Conservation (phyloP, 2,888 invertebrate species). For the Stenurella melanura region DNA sequence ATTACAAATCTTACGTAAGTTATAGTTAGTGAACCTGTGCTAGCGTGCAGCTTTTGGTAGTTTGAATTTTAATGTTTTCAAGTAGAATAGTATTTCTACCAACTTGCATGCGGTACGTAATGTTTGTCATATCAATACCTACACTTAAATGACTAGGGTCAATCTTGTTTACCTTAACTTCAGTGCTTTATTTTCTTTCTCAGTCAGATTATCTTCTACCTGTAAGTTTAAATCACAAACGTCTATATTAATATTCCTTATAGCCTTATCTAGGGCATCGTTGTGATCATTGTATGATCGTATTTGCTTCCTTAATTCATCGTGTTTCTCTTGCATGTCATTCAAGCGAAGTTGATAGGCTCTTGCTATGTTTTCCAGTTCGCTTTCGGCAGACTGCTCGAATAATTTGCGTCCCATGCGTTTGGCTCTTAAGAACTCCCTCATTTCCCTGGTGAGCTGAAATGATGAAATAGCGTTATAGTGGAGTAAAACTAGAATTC, state of each 20-base stretch:
- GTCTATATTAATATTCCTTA: conserved; percentile 76
- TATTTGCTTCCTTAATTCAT: conserved; percentile 75
- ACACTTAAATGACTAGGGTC: too few species aligned
- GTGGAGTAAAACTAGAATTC: too few species aligned
- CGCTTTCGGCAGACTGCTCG: conserved; percentile 77
- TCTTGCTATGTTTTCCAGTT: conserved; percentile 75
- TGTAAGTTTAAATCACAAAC: conserved; percentile 78
- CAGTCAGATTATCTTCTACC: conserved; percentile 76
- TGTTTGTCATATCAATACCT: too few species aligned
- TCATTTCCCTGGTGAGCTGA: conserved; percentile 81
- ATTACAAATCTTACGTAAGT: too few species aligned
- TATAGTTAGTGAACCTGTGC: too few species aligned
- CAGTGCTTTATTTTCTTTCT: conserved; percentile 73
- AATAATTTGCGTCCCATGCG: conserved; percentile 75
- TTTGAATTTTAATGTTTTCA: too few species aligned
- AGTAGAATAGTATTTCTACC: too few species aligned
- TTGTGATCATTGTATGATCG: conserved; percentile 70
- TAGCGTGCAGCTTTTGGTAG: too few species aligned
- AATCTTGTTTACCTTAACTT: conserved; percentile 75
- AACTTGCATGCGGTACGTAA: too few species aligned
- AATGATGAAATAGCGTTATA: conserved; percentile 1
- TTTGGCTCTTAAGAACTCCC: conserved; percentile 76
- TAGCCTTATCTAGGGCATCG: conserved; percentile 73
- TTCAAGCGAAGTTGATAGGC: conserved; percentile 75
- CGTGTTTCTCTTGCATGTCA: conserved; percentile 73